Evolutionary conservation across 2,113 vertebrate genomes (phyloP).

Genomic region (Limanda limanda): DNA sequence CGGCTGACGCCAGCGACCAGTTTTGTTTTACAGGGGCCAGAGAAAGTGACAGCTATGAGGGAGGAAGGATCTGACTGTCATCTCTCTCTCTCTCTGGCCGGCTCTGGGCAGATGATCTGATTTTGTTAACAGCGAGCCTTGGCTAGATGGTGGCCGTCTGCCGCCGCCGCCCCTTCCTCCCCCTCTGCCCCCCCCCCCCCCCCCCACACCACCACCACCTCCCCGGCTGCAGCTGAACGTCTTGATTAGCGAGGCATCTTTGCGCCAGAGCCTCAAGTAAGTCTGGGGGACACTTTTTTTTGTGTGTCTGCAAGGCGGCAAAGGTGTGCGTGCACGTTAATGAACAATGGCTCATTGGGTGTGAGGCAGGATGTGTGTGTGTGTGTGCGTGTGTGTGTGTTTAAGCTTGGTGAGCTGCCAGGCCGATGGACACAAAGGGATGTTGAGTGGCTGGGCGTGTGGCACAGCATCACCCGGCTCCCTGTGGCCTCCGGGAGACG

Average conservation of each 20-base stretch:
- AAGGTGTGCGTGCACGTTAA: conserved; percentile 62
- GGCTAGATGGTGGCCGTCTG: too few species aligned
- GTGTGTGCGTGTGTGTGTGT: conserved; percentile 66
- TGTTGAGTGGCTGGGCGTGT: conserved; percentile 90
- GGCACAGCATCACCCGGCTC: conserved; percentile 80
- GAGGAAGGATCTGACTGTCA: too few species aligned
- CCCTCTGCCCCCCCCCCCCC: too few species aligned
- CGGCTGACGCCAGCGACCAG: conserved; percentile 19
- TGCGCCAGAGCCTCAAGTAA: conserved; percentile 26
- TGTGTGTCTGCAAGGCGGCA: conserved; percentile 25
- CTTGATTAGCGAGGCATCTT: conserved; percentile 66
- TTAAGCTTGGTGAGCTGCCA: conserved; percentile 89
- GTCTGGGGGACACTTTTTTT: conserved; percentile 19
- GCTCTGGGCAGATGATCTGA: too few species aligned
- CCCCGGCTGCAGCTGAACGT: conserved; percentile 48
- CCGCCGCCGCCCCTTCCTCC: too few species aligned
- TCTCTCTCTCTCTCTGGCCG: too few species aligned
- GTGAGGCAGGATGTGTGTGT: conserved; percentile 44
- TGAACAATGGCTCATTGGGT: conserved; percentile 59
- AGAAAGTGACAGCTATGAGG: conserved; percentile 44
- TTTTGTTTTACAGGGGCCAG: conserved; percentile 28
- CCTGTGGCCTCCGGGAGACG: conserved; percentile 86
- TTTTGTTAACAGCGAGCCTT: too few species aligned
- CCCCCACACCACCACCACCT: background rate
- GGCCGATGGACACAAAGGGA: conserved; percentile 87